Evolutionary conservation across 2,888 invertebrate genomes (phyloP).

Genomic region (Leptopterna dolabrata): DNA sequence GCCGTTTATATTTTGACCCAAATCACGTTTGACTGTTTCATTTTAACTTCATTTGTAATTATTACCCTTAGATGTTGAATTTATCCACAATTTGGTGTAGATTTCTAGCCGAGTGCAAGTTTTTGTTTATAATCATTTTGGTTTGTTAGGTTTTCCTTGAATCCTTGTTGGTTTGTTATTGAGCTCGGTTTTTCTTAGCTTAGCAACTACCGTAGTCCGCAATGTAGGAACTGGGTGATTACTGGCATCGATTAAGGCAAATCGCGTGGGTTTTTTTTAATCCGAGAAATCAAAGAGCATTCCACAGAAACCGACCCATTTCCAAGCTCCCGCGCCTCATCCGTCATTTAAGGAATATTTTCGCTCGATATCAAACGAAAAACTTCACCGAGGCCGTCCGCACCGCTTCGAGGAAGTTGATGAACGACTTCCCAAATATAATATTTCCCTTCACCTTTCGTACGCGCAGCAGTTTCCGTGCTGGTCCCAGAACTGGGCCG

Average conservation of each 20-base stretch:
- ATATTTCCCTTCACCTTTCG: not conserved
- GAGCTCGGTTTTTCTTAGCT: too few species aligned
- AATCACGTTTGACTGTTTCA: too few species aligned
- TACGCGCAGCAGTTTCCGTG: not conserved
- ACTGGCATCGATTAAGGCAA: not conserved
- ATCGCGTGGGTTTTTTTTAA: not conserved
- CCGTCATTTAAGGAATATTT: not conserved
- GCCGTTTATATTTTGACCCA: too few species aligned
- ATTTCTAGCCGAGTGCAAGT: too few species aligned
- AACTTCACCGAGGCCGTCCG: not conserved
- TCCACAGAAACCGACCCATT: not conserved
- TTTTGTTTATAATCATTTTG: too few species aligned
- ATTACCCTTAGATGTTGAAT: too few species aligned
- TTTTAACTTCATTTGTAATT: too few species aligned
- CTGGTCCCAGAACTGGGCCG: not conserved
- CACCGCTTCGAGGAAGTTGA: not conserved
- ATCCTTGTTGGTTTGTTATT: too few species aligned
- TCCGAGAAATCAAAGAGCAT: not conserved
- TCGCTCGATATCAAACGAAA: not conserved
- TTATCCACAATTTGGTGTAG: too few species aligned
- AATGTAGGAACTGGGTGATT: not conserved
- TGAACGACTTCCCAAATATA: not conserved
- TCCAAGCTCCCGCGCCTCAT: not conserved
- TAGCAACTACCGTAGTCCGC: too few species aligned
- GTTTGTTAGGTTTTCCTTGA: too few species aligned